Base-by-base conservation (phyloP, 2,888 invertebrate genomes). In the Phorcus lineatus region DNA sequence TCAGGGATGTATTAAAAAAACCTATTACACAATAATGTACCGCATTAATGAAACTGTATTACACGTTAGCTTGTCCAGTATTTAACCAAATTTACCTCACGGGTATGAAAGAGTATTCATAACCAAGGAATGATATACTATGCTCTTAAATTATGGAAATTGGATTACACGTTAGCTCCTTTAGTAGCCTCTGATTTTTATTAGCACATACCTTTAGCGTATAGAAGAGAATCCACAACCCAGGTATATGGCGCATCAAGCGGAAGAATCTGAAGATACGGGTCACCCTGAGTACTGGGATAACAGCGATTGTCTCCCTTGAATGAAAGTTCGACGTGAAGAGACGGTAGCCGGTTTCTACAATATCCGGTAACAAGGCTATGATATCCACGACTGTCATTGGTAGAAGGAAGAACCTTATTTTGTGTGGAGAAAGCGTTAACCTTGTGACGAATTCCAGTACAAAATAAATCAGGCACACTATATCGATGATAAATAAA, bases 161-260 rank as follows among this genome's bases (percentile, higher is more conserved):
- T n/a, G n/a, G n/a, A n/a, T n/a, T n/a, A n/a, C n/a, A n/a, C n/a
- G n/a, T n/a, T n/a, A n/a, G n/a, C n/a, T n/a, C n/a, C n/a, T n/a
- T n/a, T n/a, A n/a, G n/a, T n/a, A n/a, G n/a, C n/a, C n/a, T n/a
- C n/a, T n/a, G n/a, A n/a, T n/a, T n/a, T n/a, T n/a, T n/a, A n/a
- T n/a, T n/a, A n/a, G n/a, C n/a, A n/a, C n/a, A n/a, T 31, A 36
- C 76, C 74, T 88, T 88, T 11, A 90, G 77, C 0, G 90, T 90
- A 81, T 88, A 86, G 75, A 87, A 82, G 13, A 90, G 80, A 13
- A 90, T 86, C 83, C 88, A 86, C 17, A 90, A 79, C 1, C 89
- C 89, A 0, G 86, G 82, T 28, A 86, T 83, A 66, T 86, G 84
- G 28, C 86, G 80, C 80, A 87, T 85, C 53, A 89, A 80, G 16